A percentile compares a stretch with the other conserved stretches of the same genome.
Conservation (phyloP, 2,888 invertebrate species). For the Julus scandinavius region DNA sequence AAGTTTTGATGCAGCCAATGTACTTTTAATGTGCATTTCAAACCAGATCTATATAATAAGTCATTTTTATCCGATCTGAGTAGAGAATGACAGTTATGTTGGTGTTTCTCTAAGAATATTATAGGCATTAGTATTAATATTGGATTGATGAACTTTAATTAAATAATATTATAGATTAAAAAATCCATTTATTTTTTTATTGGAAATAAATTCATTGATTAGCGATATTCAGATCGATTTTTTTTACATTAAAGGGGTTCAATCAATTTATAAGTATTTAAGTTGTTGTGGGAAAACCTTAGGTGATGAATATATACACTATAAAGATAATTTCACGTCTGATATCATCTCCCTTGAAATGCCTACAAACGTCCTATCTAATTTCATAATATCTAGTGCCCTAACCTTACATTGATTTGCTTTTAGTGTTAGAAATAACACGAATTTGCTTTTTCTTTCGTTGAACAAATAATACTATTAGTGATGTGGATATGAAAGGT, state of each 20-base stretch:
- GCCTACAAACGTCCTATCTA: neutral
- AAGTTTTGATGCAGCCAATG: conserved; percentile 9
- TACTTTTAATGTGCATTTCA: neutral
- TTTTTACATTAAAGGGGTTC: neutral
- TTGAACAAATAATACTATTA: neutral
- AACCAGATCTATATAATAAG: neutral
- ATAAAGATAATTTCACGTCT: neutral
- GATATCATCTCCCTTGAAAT: conserved; percentile 4
- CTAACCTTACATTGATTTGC: conserved; percentile 19
- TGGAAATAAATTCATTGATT: neutral
- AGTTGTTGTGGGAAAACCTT: neutral
- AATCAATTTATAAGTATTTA: neutral
- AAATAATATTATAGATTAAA: neutral
- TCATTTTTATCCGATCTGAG: conserved; percentile 23
- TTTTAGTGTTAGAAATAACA: neutral
- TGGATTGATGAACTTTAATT: neutral
- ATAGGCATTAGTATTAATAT: neutral
- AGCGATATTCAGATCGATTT: neutral
- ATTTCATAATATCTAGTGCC: conserved; percentile 5
- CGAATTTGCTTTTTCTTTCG: conserved; percentile 34
- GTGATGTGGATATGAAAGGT: neutral
- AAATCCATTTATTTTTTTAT: neutral
- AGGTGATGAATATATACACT: neutral
- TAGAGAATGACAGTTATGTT: neutral
- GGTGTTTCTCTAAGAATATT: neutral